Evolutionary conservation across 2,113 vertebrate genomes (phyloP), one percentile per base, ranked within the genome.

Genomic region (Ceyx margarethae): DNA sequence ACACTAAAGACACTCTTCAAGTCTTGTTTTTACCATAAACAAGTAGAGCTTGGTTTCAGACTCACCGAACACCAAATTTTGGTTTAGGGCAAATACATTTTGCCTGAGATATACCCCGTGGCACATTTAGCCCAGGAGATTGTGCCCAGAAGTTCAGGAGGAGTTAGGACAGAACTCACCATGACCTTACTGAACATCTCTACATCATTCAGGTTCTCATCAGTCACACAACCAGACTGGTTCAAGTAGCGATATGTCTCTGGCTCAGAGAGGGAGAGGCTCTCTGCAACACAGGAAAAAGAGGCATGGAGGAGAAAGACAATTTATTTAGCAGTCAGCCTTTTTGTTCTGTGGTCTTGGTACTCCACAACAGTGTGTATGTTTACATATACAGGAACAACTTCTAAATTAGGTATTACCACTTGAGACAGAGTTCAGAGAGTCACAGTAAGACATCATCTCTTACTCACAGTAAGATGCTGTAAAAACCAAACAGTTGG

Each of bases 141-240:
- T 68, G 43, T 58, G 37, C 31, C 22, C 31, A 74, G 16, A 75
- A 71, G 11, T 45, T 83, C 74, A 78, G 33, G 33, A 76, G 53
- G 18, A 78, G 28, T 60, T 85, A 81, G n/a, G 56, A 37, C 19
- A 81, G 51, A 15, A 95, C 98, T 98, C 92, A 99, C 98, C 98
- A 98, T 98, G 73, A 99, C 98, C 69, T 98, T 98, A 83, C 97
- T 95, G 94, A 98, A 99, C 87, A 99, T 98, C 77, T 98, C 97
- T 77, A 93, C 82, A 67, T 99, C 98, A 82, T 99, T 98, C 88
- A 98, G 95, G 69, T 98, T 98, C 89, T 97, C 96, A 84, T 98
- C 98, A 68, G 97, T 95, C 88, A 98, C 82, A 53, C 98, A 99
- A 50, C 98, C 98, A 14, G 98, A 98, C 95, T 99, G 98, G 89